These are phyloP conservation scores for Naja naja DNA, from an alignment of 2,113 vertebrate genomes.

Conservation along the genomic window DNA sequence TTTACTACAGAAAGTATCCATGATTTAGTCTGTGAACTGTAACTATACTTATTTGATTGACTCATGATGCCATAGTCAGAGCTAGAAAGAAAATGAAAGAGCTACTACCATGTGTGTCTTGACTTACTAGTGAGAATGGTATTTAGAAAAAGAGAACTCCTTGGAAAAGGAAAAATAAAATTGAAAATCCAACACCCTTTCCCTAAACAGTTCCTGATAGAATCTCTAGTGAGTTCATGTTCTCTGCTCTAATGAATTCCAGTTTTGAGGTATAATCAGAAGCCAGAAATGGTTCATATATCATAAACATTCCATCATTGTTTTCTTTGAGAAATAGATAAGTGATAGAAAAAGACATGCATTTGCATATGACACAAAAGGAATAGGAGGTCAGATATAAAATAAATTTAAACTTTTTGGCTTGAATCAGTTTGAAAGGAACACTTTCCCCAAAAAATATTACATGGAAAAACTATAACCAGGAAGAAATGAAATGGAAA, in stretches of 20 bases:
- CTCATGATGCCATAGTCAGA: not conserved
- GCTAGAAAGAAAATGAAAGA: not conserved
- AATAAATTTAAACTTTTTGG: slow-evolving; percentile 49
- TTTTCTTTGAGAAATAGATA: not conserved
- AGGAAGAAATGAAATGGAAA: slow-evolving; percentile 67
- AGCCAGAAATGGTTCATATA: not conserved
- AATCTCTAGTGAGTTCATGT: not conserved
- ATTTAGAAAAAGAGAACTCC: not conserved
- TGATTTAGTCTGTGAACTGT: not conserved
- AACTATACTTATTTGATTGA: not conserved
- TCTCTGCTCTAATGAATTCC: not conserved
- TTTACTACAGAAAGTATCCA: not conserved
- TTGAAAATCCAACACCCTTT: not conserved
- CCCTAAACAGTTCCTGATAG: not conserved
- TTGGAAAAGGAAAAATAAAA: not conserved
- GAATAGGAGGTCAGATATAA: slow-evolving; percentile 47
- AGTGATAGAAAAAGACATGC: not conserved
- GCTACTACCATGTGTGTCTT: not conserved
- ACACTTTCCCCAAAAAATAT: slow-evolving; percentile 53
- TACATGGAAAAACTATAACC: slow-evolving; percentile 53
- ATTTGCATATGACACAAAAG: not conserved
- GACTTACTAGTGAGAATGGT: not conserved
- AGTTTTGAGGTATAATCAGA: not conserved
- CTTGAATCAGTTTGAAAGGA: slow-evolving; percentile 54
- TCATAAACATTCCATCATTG: not conserved